Evolutionary conservation across 2,797 vertebrate species (phyloP).

Genomic region (Diceros bicornis): DNA sequence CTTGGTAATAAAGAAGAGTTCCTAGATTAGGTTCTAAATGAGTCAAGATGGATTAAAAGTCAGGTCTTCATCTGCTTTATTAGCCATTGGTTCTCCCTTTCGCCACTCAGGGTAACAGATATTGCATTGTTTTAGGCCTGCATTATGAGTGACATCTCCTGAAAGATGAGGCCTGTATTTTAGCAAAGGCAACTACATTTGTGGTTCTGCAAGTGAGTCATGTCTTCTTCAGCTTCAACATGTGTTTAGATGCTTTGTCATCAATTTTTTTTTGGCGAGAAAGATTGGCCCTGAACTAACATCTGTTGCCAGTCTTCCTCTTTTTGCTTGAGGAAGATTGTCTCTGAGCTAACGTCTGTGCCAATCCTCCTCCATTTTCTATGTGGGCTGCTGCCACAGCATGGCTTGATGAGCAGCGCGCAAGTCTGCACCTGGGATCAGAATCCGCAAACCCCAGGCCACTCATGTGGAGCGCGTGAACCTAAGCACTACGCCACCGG

Average conservation of each 20-base stretch:
- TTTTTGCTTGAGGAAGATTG: too few species aligned
- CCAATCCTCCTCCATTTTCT: too few species aligned
- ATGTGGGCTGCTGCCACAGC: too few species aligned
- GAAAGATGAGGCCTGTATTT: background rate
- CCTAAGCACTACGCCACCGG: too few species aligned
- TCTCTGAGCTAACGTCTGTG: too few species aligned
- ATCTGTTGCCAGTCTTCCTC: too few species aligned
- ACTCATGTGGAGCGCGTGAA: too few species aligned
- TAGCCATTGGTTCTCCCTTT: background rate
- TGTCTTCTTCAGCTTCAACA: background rate
- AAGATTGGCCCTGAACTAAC: too few species aligned
- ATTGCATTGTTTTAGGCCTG: background rate
- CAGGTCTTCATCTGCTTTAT: background rate
- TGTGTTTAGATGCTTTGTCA: background rate
- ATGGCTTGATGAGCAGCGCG: too few species aligned
- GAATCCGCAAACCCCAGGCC: too few species aligned
- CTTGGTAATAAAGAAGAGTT: background rate
- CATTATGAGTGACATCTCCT: background rate
- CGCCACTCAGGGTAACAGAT: background rate
- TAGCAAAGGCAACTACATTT: background rate
- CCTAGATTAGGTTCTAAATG: background rate
- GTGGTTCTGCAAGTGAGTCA: background rate
- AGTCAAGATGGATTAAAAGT: background rate
- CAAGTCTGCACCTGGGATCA: too few species aligned
- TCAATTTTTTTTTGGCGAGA: background rate